Evolutionary conservation across 2,113 vertebrate species (phyloP), one percentile per base, ranked within the genome.

Genomic region (Spea bombifrons): DNA sequence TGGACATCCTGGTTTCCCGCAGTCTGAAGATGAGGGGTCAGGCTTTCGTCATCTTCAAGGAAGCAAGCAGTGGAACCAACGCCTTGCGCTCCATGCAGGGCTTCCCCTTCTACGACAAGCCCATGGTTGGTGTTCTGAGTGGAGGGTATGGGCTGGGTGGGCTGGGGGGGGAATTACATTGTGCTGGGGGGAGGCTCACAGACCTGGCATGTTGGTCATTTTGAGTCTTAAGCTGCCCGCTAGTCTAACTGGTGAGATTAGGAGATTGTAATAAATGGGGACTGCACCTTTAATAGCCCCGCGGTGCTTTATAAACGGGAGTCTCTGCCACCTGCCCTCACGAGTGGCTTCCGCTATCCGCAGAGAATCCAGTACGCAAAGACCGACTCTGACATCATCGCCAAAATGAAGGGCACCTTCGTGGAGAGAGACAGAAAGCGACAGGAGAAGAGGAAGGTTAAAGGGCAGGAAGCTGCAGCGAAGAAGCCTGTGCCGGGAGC

Each of bases 11-110:
- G 76, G 95, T 96, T 0, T 94, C 95, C 4, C 91, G 90, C 55
- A 93, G 88, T 55, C 5, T 97, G 12, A 96, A 94, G 81, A 95
- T 97, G 95, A 92, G 92, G 76, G 96, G 96, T 5, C 96, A 97
- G 83, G 96, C 96, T 13, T 97, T 97, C 82, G 96, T 97, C 9
- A 97, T 97, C 80, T 97, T 97, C 82, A 97, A 97, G 84, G 96
- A 97, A 76, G 85, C 96, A n/a, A 95, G 94, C 89, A 97, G 96
- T 0, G 94, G 95, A 5, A 96, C 95, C 30, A 96, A 95, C 2
- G 96, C 96, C 4, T 84, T 97, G 52, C 89, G 96, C 7, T 97
- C 96, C 16, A 96, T 97, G 96, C 96, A 97, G 80, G 96, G 96
- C 0, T 97, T 97, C 81, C 96, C 96, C 2, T 97, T 97, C 84